Evolutionary conservation across 2,888 invertebrate species (phyloP).

Genomic region (Andrena bucephala): DNA sequence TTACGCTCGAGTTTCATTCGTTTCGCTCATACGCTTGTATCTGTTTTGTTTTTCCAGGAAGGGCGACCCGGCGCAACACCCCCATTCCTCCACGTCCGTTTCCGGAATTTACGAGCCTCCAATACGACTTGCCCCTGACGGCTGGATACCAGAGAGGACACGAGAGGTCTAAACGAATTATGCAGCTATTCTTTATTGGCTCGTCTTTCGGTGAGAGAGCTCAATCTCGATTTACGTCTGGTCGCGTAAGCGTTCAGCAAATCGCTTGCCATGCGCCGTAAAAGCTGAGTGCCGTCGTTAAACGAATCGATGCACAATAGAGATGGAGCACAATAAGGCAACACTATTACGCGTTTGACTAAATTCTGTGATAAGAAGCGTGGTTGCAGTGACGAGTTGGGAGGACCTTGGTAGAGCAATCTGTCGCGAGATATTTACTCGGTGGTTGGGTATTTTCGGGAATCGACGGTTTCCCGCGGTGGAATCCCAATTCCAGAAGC

Average conservation of each 20-base stretch:
- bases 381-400: neutral
- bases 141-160: constrained; percentile 20
- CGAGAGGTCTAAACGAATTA: constrained; percentile 36
- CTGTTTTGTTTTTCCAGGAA: neutral
- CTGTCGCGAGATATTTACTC: neutral
- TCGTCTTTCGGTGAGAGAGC: constrained; percentile 27
- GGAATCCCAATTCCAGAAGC: constrained; percentile 27
- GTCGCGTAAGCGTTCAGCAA: constrained; percentile 37
- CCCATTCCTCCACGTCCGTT: constrained; percentile 7
- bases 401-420: no score
- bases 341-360: constrained; percentile 33
- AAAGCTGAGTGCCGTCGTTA: constrained; percentile 69
- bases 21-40: constrained; percentile 32
- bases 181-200: constrained; percentile 48
- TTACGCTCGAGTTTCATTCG: constrained; percentile 29
- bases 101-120: constrained; percentile 40
- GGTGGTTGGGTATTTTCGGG: constrained; percentile 3
- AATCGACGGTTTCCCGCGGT: neutral
- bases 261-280: constrained; percentile 73
- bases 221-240: constrained; percentile 55
- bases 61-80: neutral
- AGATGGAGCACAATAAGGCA: constrained; percentile 70
- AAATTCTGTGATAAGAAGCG: constrained; percentile 11
- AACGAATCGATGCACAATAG: constrained; percentile 65
- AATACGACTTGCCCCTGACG: constrained; percentile 46